phyloP scores from a whole-genome alignment of 2,888 invertebrate genomes.

The Lasioglossum figueresi region DNA sequence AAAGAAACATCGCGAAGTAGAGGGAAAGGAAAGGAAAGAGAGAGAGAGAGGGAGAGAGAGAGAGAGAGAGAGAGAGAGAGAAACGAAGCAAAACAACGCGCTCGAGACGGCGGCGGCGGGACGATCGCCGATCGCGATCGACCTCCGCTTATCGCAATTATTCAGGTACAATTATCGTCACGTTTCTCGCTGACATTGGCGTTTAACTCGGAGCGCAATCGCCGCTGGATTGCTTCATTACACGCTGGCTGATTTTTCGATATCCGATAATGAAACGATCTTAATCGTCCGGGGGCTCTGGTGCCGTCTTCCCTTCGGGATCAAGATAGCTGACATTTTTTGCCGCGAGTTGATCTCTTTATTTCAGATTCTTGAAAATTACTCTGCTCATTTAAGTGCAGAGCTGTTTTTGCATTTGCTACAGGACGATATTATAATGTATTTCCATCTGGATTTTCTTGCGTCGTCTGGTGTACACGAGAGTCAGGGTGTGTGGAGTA shows the following conservation, averaged over 20 bases:
- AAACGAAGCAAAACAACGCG: neutral
- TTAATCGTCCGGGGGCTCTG: neutral
- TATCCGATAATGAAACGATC: slow-evolving; percentile 3
- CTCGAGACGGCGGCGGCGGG: neutral
- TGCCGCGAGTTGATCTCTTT: neutral
- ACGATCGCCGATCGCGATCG: slow-evolving; percentile 10
- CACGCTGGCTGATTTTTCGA: neutral
- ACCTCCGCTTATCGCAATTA: slow-evolving; percentile 12
- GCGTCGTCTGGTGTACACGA: neutral
- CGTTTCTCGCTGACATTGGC: slow-evolving; percentile 9
- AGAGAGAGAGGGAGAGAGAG: neutral
- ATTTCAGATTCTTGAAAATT: neutral
- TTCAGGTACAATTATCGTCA: slow-evolving; percentile 33
- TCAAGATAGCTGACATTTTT: neutral
- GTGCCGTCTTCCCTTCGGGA: neutral
- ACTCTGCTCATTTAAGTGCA: neutral
- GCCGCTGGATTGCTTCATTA: slow-evolving; percentile 39
- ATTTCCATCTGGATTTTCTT: neutral
- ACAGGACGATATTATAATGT: neutral
- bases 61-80: neutral
- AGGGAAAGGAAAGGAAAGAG: neutral
- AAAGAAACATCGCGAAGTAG: neutral
- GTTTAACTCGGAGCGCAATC: slow-evolving; percentile 12
- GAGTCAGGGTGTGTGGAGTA: neutral
- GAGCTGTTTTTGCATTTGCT: neutral